Evolutionary conservation across 2,888 invertebrate species (phyloP).

Genomic region (Xanthorhoe designata): DNA sequence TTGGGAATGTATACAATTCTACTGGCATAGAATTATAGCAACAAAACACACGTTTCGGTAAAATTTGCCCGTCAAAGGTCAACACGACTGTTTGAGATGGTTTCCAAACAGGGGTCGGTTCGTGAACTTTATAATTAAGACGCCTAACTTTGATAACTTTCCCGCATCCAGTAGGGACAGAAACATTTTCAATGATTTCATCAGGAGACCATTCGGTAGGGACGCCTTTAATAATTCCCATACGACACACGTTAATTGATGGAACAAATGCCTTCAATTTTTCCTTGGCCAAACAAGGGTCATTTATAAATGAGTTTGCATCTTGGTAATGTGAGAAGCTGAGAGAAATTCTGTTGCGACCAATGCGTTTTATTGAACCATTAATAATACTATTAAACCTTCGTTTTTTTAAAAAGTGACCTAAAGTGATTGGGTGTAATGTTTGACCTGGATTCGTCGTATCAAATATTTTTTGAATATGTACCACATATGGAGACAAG

Average conservation of each 20-base stretch:
- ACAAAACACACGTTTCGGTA: not conserved
- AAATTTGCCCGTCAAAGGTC: not conserved
- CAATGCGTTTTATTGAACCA: conserved; percentile 1
- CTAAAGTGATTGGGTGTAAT: not conserved
- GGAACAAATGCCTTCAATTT: not conserved
- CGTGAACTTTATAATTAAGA: not conserved
- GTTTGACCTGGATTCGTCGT: too few species aligned
- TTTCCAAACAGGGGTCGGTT: not conserved
- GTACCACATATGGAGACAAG: too few species aligned
- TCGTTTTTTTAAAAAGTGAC: not conserved
- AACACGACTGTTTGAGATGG: conserved; percentile 1
- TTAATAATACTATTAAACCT: not conserved
- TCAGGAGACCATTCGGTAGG: not conserved
- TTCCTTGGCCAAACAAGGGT: not conserved
- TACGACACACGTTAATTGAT: not conserved
- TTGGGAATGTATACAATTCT: not conserved
- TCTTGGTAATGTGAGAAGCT: not conserved
- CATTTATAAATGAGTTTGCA: not conserved
- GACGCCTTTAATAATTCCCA: not conserved
- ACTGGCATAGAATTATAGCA: not conserved
- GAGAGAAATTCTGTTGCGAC: not conserved
- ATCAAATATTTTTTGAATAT: too few species aligned
- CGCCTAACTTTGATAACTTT: not conserved
- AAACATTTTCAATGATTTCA: not conserved
- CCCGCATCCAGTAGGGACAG: not conserved